Conservation (phyloP, 2,797 vertebrate genomes). For the Sitta carolinensis region DNA sequence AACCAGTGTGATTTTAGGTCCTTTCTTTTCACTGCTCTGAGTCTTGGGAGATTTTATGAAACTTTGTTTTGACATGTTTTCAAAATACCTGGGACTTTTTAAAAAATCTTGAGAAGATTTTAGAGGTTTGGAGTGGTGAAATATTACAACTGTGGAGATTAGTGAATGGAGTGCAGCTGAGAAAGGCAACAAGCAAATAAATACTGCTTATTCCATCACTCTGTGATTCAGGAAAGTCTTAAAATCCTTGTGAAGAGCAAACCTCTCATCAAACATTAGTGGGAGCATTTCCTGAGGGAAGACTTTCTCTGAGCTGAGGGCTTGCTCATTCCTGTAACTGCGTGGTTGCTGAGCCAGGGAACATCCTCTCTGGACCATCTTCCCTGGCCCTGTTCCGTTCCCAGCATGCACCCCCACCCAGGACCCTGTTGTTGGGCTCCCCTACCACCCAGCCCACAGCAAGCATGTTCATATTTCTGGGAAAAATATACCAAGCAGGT, state of each 20-base stretch:
- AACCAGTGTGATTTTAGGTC: neutral
- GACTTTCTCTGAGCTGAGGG: neutral
- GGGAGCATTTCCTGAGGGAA: neutral
- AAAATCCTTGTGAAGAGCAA: neutral
- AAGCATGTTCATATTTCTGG: neutral
- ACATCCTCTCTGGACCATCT: fast-evolving
- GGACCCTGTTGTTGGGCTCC: neutral
- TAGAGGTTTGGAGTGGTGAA: neutral
- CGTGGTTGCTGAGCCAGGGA: neutral
- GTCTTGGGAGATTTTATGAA: neutral
- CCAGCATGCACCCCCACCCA: fast-evolving
- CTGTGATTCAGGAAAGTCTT: neutral
- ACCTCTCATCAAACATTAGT: neutral
- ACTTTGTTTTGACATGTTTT: neutral
- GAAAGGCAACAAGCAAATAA: neutral
- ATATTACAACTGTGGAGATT: neutral
- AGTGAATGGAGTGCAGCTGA: neutral
- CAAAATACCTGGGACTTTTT: neutral
- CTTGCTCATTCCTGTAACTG: neutral
- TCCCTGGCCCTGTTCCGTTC: neutral
- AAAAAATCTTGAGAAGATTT: neutral
- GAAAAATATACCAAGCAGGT: slow-evolving; percentile 41
- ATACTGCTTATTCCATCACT: neutral
- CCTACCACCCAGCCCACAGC: neutral
- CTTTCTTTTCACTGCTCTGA: neutral